Percentiles rank a stretch among this genome's conserved stretches.
These are phyloP conservation scores for Melospiza melodia DNA, from an alignment of 2,113 vertebrate genomes.

Conservation along the genomic window DNA sequence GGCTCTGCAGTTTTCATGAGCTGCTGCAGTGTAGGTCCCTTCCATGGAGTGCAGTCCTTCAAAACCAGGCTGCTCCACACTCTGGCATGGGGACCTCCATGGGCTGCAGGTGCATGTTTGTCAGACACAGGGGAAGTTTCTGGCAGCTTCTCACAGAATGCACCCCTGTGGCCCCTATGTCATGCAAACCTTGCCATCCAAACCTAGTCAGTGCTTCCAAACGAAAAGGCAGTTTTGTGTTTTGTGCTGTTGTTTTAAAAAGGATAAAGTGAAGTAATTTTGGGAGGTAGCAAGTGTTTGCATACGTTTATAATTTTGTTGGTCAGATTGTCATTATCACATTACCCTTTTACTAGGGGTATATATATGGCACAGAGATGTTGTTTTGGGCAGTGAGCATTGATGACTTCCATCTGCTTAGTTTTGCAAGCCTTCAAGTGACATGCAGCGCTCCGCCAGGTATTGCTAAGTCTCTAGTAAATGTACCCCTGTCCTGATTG, in stretches of 20 bases:
- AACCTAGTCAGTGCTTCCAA: not conserved
- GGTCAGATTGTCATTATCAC: not conserved
- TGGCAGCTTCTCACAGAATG: not conserved
- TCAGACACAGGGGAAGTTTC: not conserved
- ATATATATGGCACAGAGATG: not conserved
- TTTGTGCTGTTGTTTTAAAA: not conserved
- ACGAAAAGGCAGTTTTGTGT: not conserved
- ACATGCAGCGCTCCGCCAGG: not conserved
- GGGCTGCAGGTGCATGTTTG: not conserved
- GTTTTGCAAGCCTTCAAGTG: not conserved
- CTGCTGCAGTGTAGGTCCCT: not conserved
- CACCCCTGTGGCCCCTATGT: not conserved
- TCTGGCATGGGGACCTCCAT: accelerated
- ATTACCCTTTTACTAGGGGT: not conserved
- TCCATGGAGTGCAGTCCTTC: not conserved
- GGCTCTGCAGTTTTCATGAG: not conserved
- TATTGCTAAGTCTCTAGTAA: not conserved
- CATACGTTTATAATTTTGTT: not conserved
- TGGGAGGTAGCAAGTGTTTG: not conserved
- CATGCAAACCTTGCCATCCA: not conserved
- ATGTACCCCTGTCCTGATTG: not conserved
- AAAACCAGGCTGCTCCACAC: not conserved
- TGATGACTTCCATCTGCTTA: not conserved
- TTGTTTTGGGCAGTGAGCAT: not conserved
- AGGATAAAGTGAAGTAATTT: not conserved